Base-by-base conservation (phyloP, 2,888 invertebrate species). In the Cheiracanthium punctorium region DNA sequence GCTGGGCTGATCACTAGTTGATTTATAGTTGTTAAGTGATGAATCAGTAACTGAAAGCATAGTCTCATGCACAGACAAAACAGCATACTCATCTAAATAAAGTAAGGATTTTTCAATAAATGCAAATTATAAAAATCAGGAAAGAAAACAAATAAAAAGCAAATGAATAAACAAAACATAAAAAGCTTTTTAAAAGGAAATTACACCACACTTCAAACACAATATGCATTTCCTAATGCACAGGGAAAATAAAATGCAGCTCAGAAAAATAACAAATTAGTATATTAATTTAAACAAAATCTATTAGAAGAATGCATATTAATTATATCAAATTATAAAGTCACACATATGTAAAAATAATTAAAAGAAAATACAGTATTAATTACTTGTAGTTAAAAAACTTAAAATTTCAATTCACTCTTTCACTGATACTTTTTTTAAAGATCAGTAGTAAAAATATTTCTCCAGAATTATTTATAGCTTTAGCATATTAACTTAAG, bases 41-140 rank as follows among this genome's bases (percentile, higher is more conserved):
- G 58, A 20, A 24, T 58, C 58, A 58, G 24, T 24, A 58, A 24
- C 58, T 58, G 58, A 58, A 58, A 58, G 24, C 4, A 24, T 24
- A 58, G 58, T 58, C 58, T 58, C 58, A 58, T 58, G 58, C 58
- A 58, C 24, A 58, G 58, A 58, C 58, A 58, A 58, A 7, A 58
- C 12, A 12, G 58, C 58, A 58, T 17, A 58, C 24, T 58, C 58
- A 58, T 58, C 58, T 58, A 58, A 58, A 58, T 58, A 58, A 58
- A 58, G 58, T 58, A 58, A 58, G 58, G 58, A 48, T 58, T 58
- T 20, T 24, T 58, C 24, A 58, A 24, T 58, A 20, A 58, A 58
- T 58, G 58, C 58, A 58, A 58, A 58, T 24, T 24, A 58, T 58
- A 58, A 58, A 58, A 58, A 58, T 24, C 20, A 48, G 17, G 7